phyloP scores from a whole-genome alignment of 2,797 vertebrate genomes.

The Macropodus opercularis region DNA sequence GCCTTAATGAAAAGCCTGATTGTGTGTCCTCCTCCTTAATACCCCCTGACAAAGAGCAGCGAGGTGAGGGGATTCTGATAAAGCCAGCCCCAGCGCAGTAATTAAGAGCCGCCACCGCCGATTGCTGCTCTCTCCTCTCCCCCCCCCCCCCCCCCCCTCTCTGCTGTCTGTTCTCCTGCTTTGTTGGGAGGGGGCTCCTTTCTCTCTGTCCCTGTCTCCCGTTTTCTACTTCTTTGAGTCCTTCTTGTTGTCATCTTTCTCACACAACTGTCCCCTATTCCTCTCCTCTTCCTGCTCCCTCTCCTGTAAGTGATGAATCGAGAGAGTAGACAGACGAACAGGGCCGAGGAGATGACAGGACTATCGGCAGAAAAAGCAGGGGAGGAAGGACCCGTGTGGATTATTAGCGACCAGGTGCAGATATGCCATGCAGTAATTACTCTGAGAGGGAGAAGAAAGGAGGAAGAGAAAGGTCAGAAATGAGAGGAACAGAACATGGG shows the following conservation, averaged over 20 bases:
- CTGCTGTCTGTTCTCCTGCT: constrained; percentile 48
- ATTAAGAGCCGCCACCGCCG: constrained; percentile 90
- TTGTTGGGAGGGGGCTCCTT: constrained; percentile 40
- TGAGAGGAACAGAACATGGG: constrained; percentile 17
- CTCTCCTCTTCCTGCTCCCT: constrained; percentile 1
- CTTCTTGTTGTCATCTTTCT: constrained; percentile 50
- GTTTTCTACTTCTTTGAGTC: constrained; percentile 8
- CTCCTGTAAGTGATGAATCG: constrained; percentile 45
- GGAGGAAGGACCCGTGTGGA: constrained; percentile 43
- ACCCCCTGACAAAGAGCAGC: constrained; percentile 90
- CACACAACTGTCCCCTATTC: constrained; percentile 32
- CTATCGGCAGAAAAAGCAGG: constrained; percentile 15
- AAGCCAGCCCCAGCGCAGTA: constrained; percentile 86
- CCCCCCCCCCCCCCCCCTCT: not conserved
- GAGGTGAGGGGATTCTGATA: constrained; percentile 92
- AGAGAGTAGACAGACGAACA: constrained; percentile 29
- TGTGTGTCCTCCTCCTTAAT: constrained; percentile 92
- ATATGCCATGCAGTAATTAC: constrained; percentile 76
- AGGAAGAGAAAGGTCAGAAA: constrained; percentile 45
- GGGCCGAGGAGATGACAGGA: constrained; percentile 41
- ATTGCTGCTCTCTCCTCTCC: constrained; percentile 40
- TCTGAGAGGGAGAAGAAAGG: constrained; percentile 34
- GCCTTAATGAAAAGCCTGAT: constrained; percentile 96
- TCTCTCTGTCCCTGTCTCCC: constrained; percentile 13
- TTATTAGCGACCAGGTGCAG: constrained; percentile 79